phyloP scores from a whole-genome alignment of 2,888 invertebrate genomes.

The Gisinianus flammeolus region DNA sequence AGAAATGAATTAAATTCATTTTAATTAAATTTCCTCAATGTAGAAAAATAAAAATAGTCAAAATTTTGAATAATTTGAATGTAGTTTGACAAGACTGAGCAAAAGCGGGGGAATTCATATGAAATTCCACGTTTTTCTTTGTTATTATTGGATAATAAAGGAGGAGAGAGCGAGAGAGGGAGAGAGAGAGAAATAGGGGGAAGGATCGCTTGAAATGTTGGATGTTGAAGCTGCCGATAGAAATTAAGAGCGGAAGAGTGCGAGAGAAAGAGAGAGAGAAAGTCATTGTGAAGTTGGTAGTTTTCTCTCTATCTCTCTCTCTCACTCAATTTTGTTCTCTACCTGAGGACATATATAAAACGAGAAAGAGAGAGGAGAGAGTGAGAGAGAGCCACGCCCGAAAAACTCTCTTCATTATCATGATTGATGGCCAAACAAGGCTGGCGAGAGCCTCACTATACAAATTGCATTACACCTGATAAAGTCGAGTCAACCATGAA shows the following conservation, averaged over 20 bases:
- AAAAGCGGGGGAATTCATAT: too few relatives aligned
- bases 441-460: constrained; percentile 1
- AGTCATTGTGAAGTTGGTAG: too few relatives aligned
- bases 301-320: neutral
- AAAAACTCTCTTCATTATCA: constrained; percentile 24
- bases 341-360: neutral
- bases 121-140: too few relatives aligned
- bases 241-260: neutral
- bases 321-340: too few relatives aligned
- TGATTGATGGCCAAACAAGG: constrained; percentile 22
- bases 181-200: neutral
- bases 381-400: constrained; percentile 12
- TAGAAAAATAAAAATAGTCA: too few relatives aligned
- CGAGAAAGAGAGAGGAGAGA: neutral
- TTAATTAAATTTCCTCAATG: too few relatives aligned
- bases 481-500: constrained; percentile 19
- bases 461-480: constrained; percentile 23
- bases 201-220: neutral
- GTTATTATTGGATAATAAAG: too few relatives aligned
- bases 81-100: too few relatives aligned
- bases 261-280: neutral
- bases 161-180: too few relatives aligned
- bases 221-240: too few relatives aligned
- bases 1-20: too few relatives aligned
- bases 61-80: too few relatives aligned